phyloP scores from a whole-genome alignment of 35 echinoderm and acorn worm species.

The Eucidaris tribuloides region DNA sequence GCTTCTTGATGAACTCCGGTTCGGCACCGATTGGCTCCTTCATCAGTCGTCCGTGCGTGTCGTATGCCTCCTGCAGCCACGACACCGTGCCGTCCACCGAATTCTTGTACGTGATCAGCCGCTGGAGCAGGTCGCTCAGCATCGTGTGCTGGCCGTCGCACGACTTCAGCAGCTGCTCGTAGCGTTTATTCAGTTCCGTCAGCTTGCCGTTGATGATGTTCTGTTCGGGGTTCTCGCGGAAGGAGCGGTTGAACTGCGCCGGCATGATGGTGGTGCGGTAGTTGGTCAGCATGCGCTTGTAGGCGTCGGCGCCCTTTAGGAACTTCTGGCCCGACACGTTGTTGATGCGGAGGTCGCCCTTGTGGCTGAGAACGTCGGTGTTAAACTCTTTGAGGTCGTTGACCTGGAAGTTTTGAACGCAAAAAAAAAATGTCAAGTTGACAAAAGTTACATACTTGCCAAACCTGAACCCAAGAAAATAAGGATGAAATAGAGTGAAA shows the following conservation, averaged over 20 bases:
- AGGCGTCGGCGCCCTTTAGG: slow-evolving; percentile 50
- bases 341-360: slow-evolving; percentile 76
- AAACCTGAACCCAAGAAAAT: too few species aligned
- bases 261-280: slow-evolving; percentile 71
- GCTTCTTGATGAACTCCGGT: slow-evolving; percentile 81
- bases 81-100: slow-evolving; percentile 45
- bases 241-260: slow-evolving; percentile 63
- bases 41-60: slow-evolving; percentile 60
- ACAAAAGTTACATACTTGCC: too few species aligned
- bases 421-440: not conserved
- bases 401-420: slow-evolving; percentile 3
- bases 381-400: slow-evolving; percentile 81
- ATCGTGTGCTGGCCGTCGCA: slow-evolving; percentile 58
- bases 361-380: slow-evolving; percentile 76
- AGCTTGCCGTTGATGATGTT: slow-evolving; percentile 54
- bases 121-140: slow-evolving; percentile 73
- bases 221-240: slow-evolving; percentile 69
- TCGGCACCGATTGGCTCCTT: slow-evolving; percentile 87
- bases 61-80: slow-evolving; percentile 70
- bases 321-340: slow-evolving; percentile 95
- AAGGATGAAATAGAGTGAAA: too few species aligned
- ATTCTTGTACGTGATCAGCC: slow-evolving; percentile 66
- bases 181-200: slow-evolving; percentile 75
- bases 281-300: slow-evolving; percentile 47
- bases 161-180: slow-evolving; percentile 56